Evolutionary conservation across 2,888 invertebrate species (phyloP).

Genomic region (Melinaea marsaeus): DNA sequence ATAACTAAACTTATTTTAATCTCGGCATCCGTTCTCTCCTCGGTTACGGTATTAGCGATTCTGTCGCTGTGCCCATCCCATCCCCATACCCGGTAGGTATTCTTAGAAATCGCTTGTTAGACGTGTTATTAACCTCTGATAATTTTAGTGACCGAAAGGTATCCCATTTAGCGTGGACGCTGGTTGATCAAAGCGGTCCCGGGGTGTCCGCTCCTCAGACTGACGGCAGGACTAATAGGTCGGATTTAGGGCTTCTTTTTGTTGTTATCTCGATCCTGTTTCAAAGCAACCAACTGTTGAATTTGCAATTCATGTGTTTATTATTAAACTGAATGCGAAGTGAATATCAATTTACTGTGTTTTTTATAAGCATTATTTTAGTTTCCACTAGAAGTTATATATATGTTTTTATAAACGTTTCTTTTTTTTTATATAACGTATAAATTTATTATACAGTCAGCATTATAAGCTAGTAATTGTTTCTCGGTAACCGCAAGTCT

Average conservation of each 20-base stretch:
- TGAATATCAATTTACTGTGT: too few species aligned
- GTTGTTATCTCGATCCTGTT: slow-evolving; percentile 5
- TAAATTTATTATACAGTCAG: too few species aligned
- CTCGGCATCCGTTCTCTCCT: slow-evolving; percentile 52
- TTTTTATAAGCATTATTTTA: too few species aligned
- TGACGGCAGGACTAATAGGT: slow-evolving; percentile 67
- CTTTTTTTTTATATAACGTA: too few species aligned
- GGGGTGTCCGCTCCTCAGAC: slow-evolving; percentile 50
- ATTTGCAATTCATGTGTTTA: too few species aligned
- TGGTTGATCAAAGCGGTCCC: slow-evolving; percentile 65
- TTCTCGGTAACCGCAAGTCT: too few species aligned
- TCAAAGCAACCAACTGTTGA: too few species aligned
- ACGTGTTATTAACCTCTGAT: slow-evolving; percentile 61
- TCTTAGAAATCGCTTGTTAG: slow-evolving; percentile 46
- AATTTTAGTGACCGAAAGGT: slow-evolving; percentile 62
- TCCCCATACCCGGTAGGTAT: slow-evolving; percentile 35
- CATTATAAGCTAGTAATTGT: too few species aligned
- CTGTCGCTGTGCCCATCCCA: slow-evolving; percentile 52
- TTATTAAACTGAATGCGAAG: too few species aligned
- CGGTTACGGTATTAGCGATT: slow-evolving; percentile 49
- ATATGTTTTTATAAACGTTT: too few species aligned
- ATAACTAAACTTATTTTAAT: slow-evolving; percentile 52
- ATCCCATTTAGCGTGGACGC: slow-evolving; percentile 55
- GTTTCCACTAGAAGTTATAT: too few species aligned
- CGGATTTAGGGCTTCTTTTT: slow-evolving; percentile 45